Percentiles rank a stretch among this genome's conserved stretches.
Conservation (phyloP, 2,888 invertebrate species). For the Oscheius myriophilus region DNA sequence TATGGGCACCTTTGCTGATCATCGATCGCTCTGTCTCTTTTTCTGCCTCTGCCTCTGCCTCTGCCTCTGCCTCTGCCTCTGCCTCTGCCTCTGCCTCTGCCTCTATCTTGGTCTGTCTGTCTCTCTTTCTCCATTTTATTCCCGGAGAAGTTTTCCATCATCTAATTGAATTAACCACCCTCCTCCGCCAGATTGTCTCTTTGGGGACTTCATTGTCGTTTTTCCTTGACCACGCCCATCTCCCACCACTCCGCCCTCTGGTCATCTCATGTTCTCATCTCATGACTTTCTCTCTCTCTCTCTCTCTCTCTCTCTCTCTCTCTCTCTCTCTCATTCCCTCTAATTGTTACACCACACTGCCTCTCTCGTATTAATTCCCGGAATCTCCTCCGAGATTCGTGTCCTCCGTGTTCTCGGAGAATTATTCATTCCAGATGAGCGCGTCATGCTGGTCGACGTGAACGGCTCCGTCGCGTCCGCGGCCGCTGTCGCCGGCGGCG, state of each 20-base stretch:
- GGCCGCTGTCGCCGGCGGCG: background rate
- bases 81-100: too few species aligned
- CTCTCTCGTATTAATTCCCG: background rate
- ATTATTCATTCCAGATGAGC: conserved; percentile 21
- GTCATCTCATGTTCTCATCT: background rate
- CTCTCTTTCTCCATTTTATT: background rate
- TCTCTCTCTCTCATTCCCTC: background rate
- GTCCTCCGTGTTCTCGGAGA: background rate
- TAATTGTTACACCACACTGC: background rate
- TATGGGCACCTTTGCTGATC: background rate
- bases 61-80: too few species aligned
- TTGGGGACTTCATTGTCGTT: background rate
- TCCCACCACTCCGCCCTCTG: background rate
- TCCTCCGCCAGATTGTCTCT: too few species aligned
- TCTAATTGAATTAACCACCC: too few species aligned
- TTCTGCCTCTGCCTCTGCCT: too few species aligned
- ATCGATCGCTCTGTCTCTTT: background rate
- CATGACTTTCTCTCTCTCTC: conserved; percentile 8
- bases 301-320: conserved; percentile 1
- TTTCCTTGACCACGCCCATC: conserved; percentile 2
- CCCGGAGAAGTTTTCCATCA: background rate
- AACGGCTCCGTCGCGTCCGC: conserved; percentile 13
- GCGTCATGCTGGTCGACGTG: conserved; percentile 23
- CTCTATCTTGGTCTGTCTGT: too few species aligned
- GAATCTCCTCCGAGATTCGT: background rate